phyloP scores from a whole-genome alignment of 1,140 invertebrate species.

The Drosophila bocqueti region DNA sequence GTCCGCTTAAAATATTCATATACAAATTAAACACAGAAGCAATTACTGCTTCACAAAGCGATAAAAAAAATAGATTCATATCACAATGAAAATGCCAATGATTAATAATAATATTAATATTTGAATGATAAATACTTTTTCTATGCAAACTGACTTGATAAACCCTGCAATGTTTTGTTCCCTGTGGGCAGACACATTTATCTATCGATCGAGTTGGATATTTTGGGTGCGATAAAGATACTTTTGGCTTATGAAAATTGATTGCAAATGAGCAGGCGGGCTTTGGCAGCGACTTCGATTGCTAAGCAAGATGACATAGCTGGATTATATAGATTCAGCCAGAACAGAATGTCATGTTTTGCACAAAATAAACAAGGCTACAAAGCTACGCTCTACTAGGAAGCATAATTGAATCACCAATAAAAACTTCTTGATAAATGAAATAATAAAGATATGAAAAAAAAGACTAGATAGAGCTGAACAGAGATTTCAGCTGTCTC shows the following conservation, averaged over 20 bases:
- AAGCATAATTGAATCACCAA: slow-evolving; percentile 40
- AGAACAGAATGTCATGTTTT: slow-evolving; percentile 6
- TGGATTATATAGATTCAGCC: slow-evolving; percentile 16
- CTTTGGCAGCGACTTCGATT: slow-evolving; percentile 15
- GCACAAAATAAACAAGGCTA: background rate
- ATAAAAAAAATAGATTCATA: background rate
- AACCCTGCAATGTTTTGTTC: slow-evolving; percentile 5
- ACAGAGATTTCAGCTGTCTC: slow-evolving; percentile 34
- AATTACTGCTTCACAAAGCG: background rate
- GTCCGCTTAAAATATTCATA: background rate
- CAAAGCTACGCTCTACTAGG: background rate
- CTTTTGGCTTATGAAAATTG: slow-evolving; percentile 46
- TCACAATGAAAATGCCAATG: background rate
- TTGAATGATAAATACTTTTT: slow-evolving; percentile 6
- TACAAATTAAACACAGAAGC: background rate
- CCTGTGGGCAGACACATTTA: slow-evolving; percentile 3
- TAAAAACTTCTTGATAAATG: slow-evolving; percentile 17
- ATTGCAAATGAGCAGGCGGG: slow-evolving; percentile 34
- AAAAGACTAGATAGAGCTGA: slow-evolving; percentile 1
- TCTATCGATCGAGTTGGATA: slow-evolving; percentile 34
- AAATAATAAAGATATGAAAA: slow-evolving; percentile 17
- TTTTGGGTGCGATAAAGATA: slow-evolving; percentile 20
- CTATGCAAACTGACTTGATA: slow-evolving; percentile 7
- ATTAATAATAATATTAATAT: background rate
- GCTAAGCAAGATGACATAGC: slow-evolving; percentile 35